phyloP scores from a whole-genome alignment of 2,113 vertebrate species.

The Pagrus major region DNA sequence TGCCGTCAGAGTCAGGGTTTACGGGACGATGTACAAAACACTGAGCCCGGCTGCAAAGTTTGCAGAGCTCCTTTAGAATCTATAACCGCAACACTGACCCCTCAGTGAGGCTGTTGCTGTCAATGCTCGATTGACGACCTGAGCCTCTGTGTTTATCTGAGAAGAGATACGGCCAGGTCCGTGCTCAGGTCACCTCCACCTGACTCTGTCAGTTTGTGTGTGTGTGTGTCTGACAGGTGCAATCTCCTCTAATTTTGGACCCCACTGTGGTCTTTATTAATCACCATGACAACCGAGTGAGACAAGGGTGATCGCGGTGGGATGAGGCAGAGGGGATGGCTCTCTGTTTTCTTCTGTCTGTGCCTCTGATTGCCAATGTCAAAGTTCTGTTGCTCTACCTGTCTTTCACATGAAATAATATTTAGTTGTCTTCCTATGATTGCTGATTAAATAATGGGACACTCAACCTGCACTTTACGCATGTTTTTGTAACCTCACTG shows the following conservation, averaged over 20 bases:
- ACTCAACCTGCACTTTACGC: not conserved
- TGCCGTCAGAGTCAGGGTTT: not conserved
- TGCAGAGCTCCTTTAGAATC: conserved; percentile 22
- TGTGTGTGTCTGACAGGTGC: conserved; percentile 35
- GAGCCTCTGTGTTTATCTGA: conserved; percentile 48
- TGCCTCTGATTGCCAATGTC: conserved; percentile 19
- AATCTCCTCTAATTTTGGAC: conserved; percentile 60
- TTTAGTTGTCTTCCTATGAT: not conserved
- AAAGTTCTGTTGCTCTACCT: not conserved
- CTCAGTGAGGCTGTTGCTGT: conserved; percentile 30
- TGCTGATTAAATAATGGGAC: conserved; percentile 5
- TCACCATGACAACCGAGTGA: conserved; percentile 54
- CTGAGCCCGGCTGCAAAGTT: conserved; percentile 1
- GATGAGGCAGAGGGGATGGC: not conserved
- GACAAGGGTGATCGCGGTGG: conserved; percentile 11
- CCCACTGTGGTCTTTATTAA: conserved; percentile 61
- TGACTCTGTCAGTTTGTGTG: not conserved
- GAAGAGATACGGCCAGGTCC: conserved; percentile 31
- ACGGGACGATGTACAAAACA: not conserved
- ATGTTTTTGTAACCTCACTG: conserved; percentile 21
- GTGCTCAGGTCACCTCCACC: conserved; percentile 52
- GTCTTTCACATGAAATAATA: not conserved
- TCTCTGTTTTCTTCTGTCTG: not conserved
- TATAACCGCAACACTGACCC: conserved; percentile 32
- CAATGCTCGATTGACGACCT: conserved; percentile 39